Percentiles rank a stretch among this genome's conserved stretches.
Evolutionary conservation across 2,888 invertebrate species (phyloP).

Genomic region (Pocota personata): DNA sequence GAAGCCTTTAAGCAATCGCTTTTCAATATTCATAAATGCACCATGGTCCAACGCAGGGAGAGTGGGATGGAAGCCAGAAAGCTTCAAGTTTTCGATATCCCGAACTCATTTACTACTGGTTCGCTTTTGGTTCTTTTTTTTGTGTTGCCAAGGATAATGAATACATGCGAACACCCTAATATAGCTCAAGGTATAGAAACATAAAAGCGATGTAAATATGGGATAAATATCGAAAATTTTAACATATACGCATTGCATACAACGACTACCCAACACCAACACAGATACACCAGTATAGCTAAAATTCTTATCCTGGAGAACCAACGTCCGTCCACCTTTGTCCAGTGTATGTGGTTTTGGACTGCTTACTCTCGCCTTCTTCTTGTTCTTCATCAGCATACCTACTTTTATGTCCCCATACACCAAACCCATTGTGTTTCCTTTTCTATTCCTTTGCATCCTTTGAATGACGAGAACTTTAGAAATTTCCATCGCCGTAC

Average conservation of each 20-base stretch:
- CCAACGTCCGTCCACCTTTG: conserved; percentile 66
- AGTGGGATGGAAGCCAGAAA: background rate
- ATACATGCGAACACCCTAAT: conserved; percentile 54
- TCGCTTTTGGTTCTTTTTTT: conserved; percentile 41
- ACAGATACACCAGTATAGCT: conserved; percentile 8
- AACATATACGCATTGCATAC: conserved; percentile 61
- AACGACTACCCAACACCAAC: background rate
- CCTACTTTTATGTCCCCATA: background rate
- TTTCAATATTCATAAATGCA: conserved; percentile 69
- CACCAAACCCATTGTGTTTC: background rate
- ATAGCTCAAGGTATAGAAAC: conserved; percentile 29
- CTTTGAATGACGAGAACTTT: conserved; percentile 64
- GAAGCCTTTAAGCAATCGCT: conserved; percentile 60
- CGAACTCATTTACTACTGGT: conserved; percentile 51
- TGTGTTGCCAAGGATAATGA: conserved; percentile 51
- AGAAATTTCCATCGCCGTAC: conserved; percentile 65
- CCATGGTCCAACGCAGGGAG: background rate
- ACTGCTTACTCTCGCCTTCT: conserved; percentile 71
- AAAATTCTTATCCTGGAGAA: conserved; percentile 59
- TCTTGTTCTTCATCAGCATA: conserved; percentile 70
- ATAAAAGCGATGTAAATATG: conserved; percentile 68
- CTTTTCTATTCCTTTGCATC: conserved; percentile 58
- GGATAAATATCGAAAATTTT: conserved; percentile 68
- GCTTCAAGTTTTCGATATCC: conserved; percentile 29
- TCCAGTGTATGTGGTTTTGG: conserved; percentile 69